A percentile compares a stretch with the other conserved stretches of the same genome.
phyloP scores from a whole-genome alignment of 2,797 vertebrate species.

The Ptychadena robeensis region DNA sequence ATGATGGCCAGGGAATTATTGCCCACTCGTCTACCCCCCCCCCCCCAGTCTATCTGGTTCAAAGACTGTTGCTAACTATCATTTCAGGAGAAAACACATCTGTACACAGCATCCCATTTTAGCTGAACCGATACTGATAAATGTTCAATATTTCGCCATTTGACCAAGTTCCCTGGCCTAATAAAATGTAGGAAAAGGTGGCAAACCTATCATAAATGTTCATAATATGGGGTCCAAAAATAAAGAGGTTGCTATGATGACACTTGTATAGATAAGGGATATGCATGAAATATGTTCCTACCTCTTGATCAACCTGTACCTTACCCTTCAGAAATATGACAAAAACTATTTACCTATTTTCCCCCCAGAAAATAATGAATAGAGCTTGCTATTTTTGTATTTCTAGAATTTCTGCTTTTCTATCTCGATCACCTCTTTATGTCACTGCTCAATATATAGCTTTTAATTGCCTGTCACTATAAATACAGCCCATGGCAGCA shows the following conservation, averaged over 20 bases:
- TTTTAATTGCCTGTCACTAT: constrained; percentile 62
- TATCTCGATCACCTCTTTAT: constrained; percentile 54
- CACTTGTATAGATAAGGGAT: not conserved
- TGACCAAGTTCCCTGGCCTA: too few relatives aligned
- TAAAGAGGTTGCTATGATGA: not conserved
- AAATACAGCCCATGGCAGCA: constrained; percentile 59
- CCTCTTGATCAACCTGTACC: not conserved
- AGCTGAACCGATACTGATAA: too few relatives aligned
- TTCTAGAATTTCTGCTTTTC: constrained; percentile 45
- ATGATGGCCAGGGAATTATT: too few relatives aligned
- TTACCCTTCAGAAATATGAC: constrained; percentile 2
- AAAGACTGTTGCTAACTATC: too few relatives aligned
- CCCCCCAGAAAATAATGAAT: constrained; percentile 24
- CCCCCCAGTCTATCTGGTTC: too few relatives aligned
- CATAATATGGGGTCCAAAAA: not conserved
- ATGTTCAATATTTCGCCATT: too few relatives aligned
- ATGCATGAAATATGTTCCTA: not conserved
- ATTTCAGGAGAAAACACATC: too few relatives aligned
- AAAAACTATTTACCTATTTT: constrained; percentile 12
- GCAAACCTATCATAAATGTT: not conserved
- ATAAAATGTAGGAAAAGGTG: too few relatives aligned
- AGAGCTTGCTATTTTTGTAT: constrained; percentile 35
- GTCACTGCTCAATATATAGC: constrained; percentile 57
- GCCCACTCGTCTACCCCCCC: too few relatives aligned
- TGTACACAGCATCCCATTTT: too few relatives aligned